A percentile compares a stretch with the other conserved stretches of the same genome.
Evolutionary conservation across 2,113 vertebrate genomes (phyloP).

Genomic region (Phyllostomus discolor): DNA sequence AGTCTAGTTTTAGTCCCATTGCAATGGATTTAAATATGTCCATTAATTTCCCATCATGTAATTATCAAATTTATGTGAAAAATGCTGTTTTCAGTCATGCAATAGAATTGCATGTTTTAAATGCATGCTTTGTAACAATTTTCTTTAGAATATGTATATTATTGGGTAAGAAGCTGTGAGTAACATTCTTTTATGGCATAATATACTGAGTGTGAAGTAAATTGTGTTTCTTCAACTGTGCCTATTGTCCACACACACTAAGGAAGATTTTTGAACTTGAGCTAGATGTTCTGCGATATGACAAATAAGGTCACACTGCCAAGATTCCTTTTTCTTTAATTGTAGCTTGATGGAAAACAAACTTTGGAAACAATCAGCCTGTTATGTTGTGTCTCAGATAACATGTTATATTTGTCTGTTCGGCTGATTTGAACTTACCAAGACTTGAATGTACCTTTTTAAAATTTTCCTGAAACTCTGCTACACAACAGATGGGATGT

Average conservation of each 20-base stretch:
- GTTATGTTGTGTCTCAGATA: slow-evolving; percentile 58
- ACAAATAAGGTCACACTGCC: background rate
- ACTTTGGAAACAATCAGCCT: slow-evolving; percentile 60
- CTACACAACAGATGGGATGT: slow-evolving; percentile 82
- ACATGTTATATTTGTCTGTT: slow-evolving; percentile 69
- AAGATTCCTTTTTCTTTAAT: slow-evolving; percentile 23
- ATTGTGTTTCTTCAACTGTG: background rate
- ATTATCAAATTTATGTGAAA: slow-evolving; percentile 59
- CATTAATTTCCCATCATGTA: background rate
- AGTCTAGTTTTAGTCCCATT: background rate
- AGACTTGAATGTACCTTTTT: slow-evolving; percentile 62
- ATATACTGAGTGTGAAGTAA: slow-evolving; percentile 47
- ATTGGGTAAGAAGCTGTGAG: slow-evolving; percentile 37
- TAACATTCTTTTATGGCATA: slow-evolving; percentile 42
- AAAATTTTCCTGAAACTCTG: slow-evolving; percentile 65
- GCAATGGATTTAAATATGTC: background rate
- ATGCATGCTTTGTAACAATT: slow-evolving; percentile 64
- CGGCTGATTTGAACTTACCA: slow-evolving; percentile 75
- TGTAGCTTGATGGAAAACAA: slow-evolving; percentile 50
- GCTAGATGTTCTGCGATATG: slow-evolving; percentile 14
- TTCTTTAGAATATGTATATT: slow-evolving; percentile 54
- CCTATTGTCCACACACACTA: background rate
- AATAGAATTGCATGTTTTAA: slow-evolving; percentile 68
- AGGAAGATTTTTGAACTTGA: slow-evolving; percentile 40
- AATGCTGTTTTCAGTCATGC: slow-evolving; percentile 55